These are phyloP conservation scores for Parochlus steinenii DNA, from an alignment of 2,888 invertebrate genomes.

Conservation along the genomic window DNA sequence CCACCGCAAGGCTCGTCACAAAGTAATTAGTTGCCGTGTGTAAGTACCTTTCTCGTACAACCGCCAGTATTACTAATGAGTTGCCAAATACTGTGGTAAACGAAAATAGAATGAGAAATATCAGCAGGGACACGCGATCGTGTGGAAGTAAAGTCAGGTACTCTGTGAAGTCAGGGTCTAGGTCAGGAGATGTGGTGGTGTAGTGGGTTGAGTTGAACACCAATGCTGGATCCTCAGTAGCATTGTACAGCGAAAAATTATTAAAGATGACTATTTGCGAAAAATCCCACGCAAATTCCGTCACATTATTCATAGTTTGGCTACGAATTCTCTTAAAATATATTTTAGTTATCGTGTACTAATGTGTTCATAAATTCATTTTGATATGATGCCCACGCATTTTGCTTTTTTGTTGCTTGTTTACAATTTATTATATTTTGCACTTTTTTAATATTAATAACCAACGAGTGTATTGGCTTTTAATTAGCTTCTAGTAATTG, in stretches of 20 bases:
- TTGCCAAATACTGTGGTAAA: conserved; percentile 91
- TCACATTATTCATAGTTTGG: conserved; percentile 26
- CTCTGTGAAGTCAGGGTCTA: conserved; percentile 26
- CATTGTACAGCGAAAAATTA: conserved; percentile 15
- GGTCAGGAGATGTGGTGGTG: conserved; percentile 21
- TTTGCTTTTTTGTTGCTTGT: too few species aligned
- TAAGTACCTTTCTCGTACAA: conserved; percentile 79
- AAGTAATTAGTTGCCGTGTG: conserved; percentile 97
- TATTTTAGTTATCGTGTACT: too few species aligned
- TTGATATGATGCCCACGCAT: too few species aligned
- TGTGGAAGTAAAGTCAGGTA: conserved; percentile 36
- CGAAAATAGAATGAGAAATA: conserved; percentile 71
- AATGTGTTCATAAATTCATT: too few species aligned
- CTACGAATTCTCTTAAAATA: too few species aligned
- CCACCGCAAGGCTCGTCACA: conserved; percentile 90
- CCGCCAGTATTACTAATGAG: conserved; percentile 83
- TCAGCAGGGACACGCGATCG: conserved; percentile 60
- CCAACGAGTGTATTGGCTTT: too few species aligned
- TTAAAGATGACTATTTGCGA: conserved; percentile 13
- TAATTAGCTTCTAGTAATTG: too few species aligned
- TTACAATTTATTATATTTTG: too few species aligned
- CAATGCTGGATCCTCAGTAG: neutral
- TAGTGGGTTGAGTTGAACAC: conserved; percentile 20
- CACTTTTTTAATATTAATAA: too few species aligned
- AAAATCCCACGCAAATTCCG: conserved; percentile 20